Evolutionary conservation across 2,113 vertebrate genomes (phyloP).

Genomic region (Eleginops maclovinus): DNA sequence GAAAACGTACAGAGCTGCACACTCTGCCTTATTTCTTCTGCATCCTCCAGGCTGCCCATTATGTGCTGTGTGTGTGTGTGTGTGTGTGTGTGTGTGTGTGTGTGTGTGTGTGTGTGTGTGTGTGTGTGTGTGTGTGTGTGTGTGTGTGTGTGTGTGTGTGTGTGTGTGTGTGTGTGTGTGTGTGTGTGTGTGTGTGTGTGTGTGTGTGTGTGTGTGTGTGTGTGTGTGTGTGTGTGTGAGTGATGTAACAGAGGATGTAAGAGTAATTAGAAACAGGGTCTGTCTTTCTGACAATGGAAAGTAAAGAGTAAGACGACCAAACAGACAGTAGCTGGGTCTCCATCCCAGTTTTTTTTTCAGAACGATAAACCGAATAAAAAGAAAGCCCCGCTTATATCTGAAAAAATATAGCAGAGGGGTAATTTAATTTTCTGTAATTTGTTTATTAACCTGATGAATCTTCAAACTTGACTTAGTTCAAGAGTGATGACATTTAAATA

Average conservation of each 20-base stretch:
- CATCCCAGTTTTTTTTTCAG: conserved; percentile 13
- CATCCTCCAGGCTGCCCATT: conserved; percentile 35
- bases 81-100: too few relatives aligned
- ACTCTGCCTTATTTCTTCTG: conserved; percentile 30
- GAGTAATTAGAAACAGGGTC: too few relatives aligned
- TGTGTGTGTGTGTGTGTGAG: background rate
- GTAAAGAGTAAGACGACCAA: background rate
- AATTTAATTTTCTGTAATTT: too few relatives aligned
- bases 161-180: background rate
- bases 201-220: background rate
- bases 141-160: too few relatives aligned
- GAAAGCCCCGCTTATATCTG: too few relatives aligned
- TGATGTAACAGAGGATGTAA: too few relatives aligned
- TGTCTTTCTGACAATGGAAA: conserved; percentile 38
- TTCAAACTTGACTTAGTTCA: background rate
- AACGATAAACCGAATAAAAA: background rate
- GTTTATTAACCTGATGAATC: background rate
- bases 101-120: too few relatives aligned
- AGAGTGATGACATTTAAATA: background rate
- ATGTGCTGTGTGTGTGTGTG: background rate
- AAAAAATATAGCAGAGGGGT: too few relatives aligned
- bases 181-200: background rate
- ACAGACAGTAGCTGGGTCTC: conserved; percentile 22
- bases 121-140: too few relatives aligned
- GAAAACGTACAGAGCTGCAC: conserved; percentile 3